These are phyloP conservation scores for Cyclopterus lumpus DNA, from an alignment of 2,797 vertebrate genomes.

Conservation along the genomic window DNA sequence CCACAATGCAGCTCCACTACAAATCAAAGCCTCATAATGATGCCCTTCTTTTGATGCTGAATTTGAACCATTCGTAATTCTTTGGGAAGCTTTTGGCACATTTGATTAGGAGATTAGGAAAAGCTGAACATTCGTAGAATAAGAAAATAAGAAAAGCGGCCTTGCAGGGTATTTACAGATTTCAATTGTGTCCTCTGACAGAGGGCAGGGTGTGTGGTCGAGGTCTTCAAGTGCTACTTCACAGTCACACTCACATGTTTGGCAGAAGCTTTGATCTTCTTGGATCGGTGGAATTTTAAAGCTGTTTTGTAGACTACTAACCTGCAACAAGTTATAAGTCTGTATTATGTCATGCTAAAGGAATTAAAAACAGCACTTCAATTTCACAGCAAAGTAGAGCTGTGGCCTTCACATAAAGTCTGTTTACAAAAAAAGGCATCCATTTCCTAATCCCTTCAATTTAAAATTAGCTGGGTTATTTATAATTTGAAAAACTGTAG, in stretches of 20 bases:
- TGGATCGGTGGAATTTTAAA: slow-evolving; percentile 30
- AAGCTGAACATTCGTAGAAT: slow-evolving; percentile 28
- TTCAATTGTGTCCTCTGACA: slow-evolving; percentile 85
- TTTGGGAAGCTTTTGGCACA: slow-evolving; percentile 85
- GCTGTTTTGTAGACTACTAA: slow-evolving; percentile 17
- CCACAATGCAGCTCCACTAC: slow-evolving; percentile 49
- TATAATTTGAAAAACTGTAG: background rate
- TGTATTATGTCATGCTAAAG: slow-evolving; percentile 42
- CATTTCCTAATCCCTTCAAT: slow-evolving; percentile 19
- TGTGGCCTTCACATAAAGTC: background rate
- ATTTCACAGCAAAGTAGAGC: slow-evolving; percentile 20
- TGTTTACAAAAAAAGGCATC: slow-evolving; percentile 14
- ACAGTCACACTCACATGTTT: slow-evolving; percentile 80
- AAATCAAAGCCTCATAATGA: slow-evolving; percentile 84
- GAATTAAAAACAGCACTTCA: slow-evolving; percentile 52
- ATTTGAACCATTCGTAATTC: slow-evolving; percentile 86
- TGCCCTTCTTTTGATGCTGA: slow-evolving; percentile 83
- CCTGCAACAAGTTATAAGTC: slow-evolving; percentile 17
- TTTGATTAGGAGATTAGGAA: slow-evolving; percentile 91
- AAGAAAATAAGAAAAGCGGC: slow-evolving; percentile 85
- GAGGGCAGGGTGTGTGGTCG: slow-evolving; percentile 87
- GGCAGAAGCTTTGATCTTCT: slow-evolving; percentile 48
- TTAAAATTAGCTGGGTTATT: background rate
- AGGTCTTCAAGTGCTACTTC: slow-evolving; percentile 91
- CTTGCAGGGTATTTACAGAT: slow-evolving; percentile 90